Conservation (phyloP, 2,888 invertebrate genomes). For the Scrobipalpa atriplicella region DNA sequence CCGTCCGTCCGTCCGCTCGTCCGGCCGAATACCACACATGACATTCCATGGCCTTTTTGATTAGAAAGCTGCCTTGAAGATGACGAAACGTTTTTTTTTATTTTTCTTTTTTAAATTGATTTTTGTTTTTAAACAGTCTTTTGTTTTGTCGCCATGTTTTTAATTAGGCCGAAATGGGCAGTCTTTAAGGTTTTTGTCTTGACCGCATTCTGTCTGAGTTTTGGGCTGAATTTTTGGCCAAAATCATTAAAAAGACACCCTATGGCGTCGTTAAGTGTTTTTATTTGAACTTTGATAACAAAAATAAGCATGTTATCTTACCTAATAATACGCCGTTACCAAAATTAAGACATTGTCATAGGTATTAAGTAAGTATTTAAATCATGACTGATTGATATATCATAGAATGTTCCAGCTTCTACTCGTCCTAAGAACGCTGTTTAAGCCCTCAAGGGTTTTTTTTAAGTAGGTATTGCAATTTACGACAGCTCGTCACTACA, state of each 20-base stretch:
- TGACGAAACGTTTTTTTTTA: slow-evolving; percentile 27
- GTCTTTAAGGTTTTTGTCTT: slow-evolving; percentile 21
- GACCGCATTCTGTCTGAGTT: neutral
- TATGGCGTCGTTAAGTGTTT: neutral
- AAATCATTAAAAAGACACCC: slow-evolving; percentile 13
- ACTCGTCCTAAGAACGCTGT: too few species aligned
- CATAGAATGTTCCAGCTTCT: too few species aligned
- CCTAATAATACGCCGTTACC: too few species aligned
- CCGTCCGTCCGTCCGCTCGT: slow-evolving; percentile 25
- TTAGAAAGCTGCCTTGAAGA: slow-evolving; percentile 36
- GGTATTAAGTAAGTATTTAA: too few species aligned
- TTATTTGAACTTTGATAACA: neutral
- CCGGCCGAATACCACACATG: slow-evolving; percentile 32
- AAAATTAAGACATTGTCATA: too few species aligned
- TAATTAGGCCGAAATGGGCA: slow-evolving; percentile 25
- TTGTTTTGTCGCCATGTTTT: slow-evolving; percentile 25
- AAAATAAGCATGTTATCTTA: too few species aligned
- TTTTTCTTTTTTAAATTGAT: slow-evolving; percentile 11
- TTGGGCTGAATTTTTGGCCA: neutral
- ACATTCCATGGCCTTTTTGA: slow-evolving; percentile 32
- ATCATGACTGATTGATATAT: too few species aligned
- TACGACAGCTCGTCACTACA: too few species aligned
- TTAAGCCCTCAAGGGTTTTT: too few species aligned
- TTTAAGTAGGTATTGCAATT: too few species aligned
- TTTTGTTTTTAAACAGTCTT: slow-evolving; percentile 15